A percentile compares a stretch with the other conserved stretches of the same genome.
phyloP scores from a whole-genome alignment of 2,888 invertebrate genomes.

The Siphonodentalium dalli region DNA sequence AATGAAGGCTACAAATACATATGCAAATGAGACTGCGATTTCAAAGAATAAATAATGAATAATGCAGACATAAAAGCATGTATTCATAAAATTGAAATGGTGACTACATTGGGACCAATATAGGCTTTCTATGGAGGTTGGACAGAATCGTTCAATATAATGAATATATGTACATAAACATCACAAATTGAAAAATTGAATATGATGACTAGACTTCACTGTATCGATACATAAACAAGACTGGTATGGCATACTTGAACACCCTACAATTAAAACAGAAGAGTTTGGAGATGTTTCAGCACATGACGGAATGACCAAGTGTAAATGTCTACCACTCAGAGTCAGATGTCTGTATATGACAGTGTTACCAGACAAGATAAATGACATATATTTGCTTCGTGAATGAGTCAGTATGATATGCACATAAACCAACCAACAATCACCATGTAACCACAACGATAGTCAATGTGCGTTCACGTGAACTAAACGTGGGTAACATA shows the following conservation, averaged over 20 bases:
- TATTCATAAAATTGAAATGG: conserved; percentile 22
- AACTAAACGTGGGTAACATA: too few relatives aligned
- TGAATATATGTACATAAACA: conserved; percentile 33
- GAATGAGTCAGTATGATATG: conserved; percentile 53
- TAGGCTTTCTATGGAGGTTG: conserved; percentile 47
- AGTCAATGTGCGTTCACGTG: conserved; percentile 38
- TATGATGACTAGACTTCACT: conserved; percentile 40
- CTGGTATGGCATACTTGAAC: conserved; percentile 37
- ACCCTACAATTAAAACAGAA: conserved; percentile 35
- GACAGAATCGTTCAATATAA: conserved; percentile 39
- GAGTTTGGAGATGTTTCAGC: conserved; percentile 30
- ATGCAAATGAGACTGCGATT: conserved; percentile 39
- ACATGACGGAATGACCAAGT: conserved; percentile 46
- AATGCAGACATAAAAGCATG: conserved; percentile 20
- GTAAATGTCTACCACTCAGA: conserved; percentile 40
- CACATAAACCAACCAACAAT: conserved; percentile 12
- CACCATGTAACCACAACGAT: conserved; percentile 6
- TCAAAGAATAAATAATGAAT: conserved; percentile 21
- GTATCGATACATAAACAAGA: conserved; percentile 46
- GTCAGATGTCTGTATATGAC: conserved; percentile 46
- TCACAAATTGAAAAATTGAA: conserved; percentile 29
- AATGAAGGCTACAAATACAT: conserved; percentile 24
- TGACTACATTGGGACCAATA: conserved; percentile 34
- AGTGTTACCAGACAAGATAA: conserved; percentile 46
- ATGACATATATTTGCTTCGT: conserved; percentile 56